Conservation (phyloP, 2,888 invertebrate species). For the Ceratothoa steindachneri region DNA sequence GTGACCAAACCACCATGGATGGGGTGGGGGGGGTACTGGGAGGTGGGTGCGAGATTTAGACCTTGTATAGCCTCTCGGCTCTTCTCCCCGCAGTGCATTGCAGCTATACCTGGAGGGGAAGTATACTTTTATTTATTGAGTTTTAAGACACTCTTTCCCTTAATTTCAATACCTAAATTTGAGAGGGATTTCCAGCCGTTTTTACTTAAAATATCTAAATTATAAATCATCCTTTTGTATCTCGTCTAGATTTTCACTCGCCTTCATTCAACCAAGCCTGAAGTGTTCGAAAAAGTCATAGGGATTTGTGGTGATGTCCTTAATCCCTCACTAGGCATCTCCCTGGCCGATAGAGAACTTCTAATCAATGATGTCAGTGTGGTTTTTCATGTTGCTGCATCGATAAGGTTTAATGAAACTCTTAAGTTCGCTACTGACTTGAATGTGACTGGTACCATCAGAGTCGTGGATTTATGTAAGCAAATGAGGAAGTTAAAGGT, state of each 20-base stretch:
- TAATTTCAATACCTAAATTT: no score
- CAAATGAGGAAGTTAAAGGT: slow-evolving; percentile 1
- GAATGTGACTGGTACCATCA: not conserved
- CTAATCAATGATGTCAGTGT: not conserved
- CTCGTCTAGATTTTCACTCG: not conserved
- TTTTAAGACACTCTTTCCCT: no score
- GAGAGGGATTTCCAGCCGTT: no score
- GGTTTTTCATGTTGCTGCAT: not conserved
- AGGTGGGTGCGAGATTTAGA: no score
- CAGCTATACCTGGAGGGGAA: no score
- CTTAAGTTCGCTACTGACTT: not conserved
- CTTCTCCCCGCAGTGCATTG: no score
- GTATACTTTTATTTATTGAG: no score
- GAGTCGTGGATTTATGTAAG: not conserved
- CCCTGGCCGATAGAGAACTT: not conserved
- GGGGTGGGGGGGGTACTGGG: no score
- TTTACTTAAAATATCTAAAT: no score
- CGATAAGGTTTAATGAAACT: not conserved
- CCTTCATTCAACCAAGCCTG: not conserved
- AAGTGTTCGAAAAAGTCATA: not conserved
- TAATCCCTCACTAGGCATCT: not conserved
- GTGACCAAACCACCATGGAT: no score
- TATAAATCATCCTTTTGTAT: no score
- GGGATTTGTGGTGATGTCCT: not conserved
- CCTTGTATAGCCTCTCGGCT: no score